Percentiles rank a stretch among this genome's conserved stretches.
Evolutionary conservation across 2,797 vertebrate species (phyloP).

Genomic region (Pseudomugil gertrudae): DNA sequence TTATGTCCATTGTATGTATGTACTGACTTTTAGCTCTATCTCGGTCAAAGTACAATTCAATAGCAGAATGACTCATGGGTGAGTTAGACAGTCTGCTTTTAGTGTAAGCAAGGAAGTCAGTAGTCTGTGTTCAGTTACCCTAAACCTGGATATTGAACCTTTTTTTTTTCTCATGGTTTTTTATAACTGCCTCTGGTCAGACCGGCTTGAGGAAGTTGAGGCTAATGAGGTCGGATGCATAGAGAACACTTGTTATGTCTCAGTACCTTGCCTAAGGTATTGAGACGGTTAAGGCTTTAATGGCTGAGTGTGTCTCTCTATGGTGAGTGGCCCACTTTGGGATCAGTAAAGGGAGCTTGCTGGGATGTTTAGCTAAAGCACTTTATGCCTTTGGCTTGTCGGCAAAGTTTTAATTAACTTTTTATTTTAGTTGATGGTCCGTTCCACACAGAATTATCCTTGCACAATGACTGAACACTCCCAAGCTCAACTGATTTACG

Average conservation of each 20-base stretch:
- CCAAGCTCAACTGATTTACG: conserved; percentile 31
- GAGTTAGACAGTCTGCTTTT: conserved; percentile 2
- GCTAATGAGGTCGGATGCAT: conserved; percentile 10
- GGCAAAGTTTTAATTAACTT: conserved; percentile 23
- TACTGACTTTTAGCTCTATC: no score
- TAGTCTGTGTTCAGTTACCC: neutral
- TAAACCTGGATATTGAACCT: neutral
- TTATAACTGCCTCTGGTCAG: conserved; percentile 4
- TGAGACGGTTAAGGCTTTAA: conserved; percentile 16
- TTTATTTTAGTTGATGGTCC: conserved; percentile 39
- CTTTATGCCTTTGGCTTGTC: conserved; percentile 24
- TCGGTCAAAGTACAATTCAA: conserved; percentile 13
- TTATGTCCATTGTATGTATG: no score
- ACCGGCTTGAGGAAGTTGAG: conserved; percentile 34
- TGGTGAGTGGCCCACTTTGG: conserved; percentile 12
- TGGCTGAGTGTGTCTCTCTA: conserved; percentile 15
- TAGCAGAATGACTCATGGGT: conserved; percentile 14
- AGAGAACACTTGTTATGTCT: conserved; percentile 27
- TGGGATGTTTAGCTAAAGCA: conserved; percentile 28
- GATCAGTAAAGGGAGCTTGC: conserved; percentile 18
- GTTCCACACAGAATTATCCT: conserved; percentile 24
- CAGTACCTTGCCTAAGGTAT: conserved; percentile 40
- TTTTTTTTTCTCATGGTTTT: neutral
- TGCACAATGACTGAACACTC: conserved; percentile 18
- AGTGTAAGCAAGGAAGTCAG: conserved; percentile 10